Evolutionary conservation across 35 echinoderm and acorn worm genomes (phyloP).

Genomic region (Patiria miniata): DNA sequence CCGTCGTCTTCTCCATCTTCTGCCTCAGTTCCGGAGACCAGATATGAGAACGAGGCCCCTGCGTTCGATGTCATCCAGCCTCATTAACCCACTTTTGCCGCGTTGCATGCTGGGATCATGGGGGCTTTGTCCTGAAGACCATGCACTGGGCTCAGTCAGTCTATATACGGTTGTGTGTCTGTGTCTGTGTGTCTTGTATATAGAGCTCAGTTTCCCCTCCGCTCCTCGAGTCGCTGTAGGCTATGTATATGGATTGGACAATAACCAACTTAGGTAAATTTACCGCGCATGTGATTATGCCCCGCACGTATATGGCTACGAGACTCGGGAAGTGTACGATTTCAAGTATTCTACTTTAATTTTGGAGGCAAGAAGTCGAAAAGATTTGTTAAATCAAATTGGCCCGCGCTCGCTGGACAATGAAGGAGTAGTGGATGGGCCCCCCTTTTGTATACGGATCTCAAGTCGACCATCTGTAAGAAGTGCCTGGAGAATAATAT

Average conservation of each 20-base stretch:
- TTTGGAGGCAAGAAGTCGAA: conserved; percentile 38
- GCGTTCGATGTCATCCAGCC: conserved; percentile 27
- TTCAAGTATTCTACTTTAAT: conserved; percentile 33
- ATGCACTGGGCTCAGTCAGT: neutral
- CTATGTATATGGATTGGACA: conserved; percentile 51
- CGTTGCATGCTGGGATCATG: conserved; percentile 37
- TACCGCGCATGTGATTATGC: conserved; percentile 44
- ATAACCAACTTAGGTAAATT: conserved; percentile 38
- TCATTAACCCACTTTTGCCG: conserved; percentile 42
- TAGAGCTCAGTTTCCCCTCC: neutral
- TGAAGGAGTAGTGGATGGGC: neutral
- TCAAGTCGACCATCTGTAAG: conserved; percentile 20
- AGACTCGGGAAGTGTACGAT: conserved; percentile 33
- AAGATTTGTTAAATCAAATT: conserved; percentile 48
- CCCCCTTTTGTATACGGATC: neutral
- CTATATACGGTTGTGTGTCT: neutral
- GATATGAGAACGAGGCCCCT: neutral
- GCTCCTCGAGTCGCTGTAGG: conserved; percentile 37
- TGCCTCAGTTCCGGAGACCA: neutral
- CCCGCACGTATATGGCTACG: conserved; percentile 38
- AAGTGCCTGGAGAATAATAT: neutral
- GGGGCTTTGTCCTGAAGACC: conserved; percentile 40
- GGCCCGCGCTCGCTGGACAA: neutral
- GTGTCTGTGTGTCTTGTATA: neutral
- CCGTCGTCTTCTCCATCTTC: neutral